phyloP scores from a whole-genome alignment of 1,140 invertebrate genomes.

The Venturia canescens region DNA sequence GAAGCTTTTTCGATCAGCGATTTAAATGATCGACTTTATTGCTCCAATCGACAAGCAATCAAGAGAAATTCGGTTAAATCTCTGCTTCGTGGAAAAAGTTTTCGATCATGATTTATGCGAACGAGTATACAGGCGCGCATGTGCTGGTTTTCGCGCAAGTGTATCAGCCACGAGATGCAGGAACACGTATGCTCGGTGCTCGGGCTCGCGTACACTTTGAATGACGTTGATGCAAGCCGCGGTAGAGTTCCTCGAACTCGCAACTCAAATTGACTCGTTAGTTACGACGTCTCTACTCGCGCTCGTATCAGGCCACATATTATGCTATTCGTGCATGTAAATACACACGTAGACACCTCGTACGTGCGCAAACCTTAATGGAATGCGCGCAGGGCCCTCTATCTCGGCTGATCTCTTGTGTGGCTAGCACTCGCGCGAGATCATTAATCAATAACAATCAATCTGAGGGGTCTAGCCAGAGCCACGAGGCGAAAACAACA shows the following conservation, averaged over 20 bases:
- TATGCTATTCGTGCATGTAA: constrained; percentile 27
- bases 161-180: background rate
- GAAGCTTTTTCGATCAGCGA: too few relatives aligned
- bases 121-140: too few relatives aligned
- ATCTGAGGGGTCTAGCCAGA: constrained; percentile 1
- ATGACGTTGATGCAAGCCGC: constrained; percentile 12
- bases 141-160: background rate
- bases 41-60: too few relatives aligned
- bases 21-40: too few relatives aligned
- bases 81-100: too few relatives aligned
- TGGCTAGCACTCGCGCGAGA: background rate
- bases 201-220: background rate
- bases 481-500: too few relatives aligned
- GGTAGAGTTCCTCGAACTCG: constrained; percentile 19
- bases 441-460: constrained; percentile 47
- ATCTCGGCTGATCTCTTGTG: constrained; percentile 8
- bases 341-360: constrained; percentile 19
- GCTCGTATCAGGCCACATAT: background rate
- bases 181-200: background rate
- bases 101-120: too few relatives aligned
- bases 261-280: constrained; percentile 44
- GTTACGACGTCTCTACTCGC: constrained; percentile 42
- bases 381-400: constrained; percentile 34
- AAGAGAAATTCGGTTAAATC: too few relatives aligned
- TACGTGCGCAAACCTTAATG: constrained; percentile 25